Evolutionary conservation across 2,113 vertebrate species (phyloP).

Genomic region (Dryoscopus gambensis): DNA sequence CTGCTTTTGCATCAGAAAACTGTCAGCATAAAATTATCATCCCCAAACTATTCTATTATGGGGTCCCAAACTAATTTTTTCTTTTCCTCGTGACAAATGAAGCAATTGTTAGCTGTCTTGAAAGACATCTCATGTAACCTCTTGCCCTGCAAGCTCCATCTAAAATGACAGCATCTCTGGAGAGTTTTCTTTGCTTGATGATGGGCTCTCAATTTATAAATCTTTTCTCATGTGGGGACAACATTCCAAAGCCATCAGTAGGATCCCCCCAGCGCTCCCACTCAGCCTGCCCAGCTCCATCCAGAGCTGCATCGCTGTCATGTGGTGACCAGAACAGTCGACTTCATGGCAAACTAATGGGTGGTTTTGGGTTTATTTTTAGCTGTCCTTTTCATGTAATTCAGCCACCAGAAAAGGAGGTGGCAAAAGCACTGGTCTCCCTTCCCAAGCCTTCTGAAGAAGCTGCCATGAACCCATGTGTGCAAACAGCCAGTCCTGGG

Average conservation of each 20-base stretch:
- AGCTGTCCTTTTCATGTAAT: background rate
- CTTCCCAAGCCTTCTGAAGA: background rate
- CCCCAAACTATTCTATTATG: background rate
- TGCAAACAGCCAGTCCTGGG: background rate
- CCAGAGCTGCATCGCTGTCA: background rate
- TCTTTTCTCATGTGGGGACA: background rate
- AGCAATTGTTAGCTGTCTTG: background rate
- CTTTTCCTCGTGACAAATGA: background rate
- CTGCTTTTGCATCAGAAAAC: background rate
- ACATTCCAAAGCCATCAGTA: background rate
- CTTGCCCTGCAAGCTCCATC: background rate
- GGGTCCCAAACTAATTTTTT: background rate
- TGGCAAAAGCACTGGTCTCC: background rate
- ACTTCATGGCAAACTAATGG: background rate
- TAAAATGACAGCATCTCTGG: background rate
- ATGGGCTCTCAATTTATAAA: background rate
- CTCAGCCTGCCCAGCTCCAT: background rate
- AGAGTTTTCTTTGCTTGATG: background rate
- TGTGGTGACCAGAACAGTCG: background rate
- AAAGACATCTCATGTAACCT: background rate
- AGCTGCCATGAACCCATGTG: background rate
- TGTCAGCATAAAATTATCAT: background rate
- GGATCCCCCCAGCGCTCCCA: background rate
- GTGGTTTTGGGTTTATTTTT: background rate
- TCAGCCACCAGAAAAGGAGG: background rate